phyloP scores from a whole-genome alignment of 2,797 vertebrate species.

The Xenops minutus region DNA sequence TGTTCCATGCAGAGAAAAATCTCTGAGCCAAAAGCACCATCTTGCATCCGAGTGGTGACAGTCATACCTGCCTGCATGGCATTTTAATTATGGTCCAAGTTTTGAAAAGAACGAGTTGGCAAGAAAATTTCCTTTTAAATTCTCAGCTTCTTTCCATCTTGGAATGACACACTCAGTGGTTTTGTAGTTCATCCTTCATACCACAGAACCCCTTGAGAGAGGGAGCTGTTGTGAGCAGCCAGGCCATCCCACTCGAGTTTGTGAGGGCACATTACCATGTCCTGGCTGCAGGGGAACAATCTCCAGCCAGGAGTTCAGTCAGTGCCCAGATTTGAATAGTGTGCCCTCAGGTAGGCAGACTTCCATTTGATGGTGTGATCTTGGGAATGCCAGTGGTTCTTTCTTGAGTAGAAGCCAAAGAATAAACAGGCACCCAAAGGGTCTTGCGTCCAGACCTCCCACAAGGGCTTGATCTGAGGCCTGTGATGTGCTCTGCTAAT shows the following conservation, averaged over 20 bases:
- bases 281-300: neutral
- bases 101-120: neutral
- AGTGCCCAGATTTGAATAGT: neutral
- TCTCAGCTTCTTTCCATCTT: neutral
- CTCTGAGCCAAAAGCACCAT: neutral
- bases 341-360: neutral
- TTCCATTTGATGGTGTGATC: neutral
- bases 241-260: neutral
- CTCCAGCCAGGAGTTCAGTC: neutral
- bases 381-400: neutral
- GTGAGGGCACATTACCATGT: rapidly evolving
- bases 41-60: neutral
- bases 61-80: neutral
- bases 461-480: neutral
- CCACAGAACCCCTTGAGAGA: neutral
- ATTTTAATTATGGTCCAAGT: neutral
- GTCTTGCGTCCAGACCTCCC: neutral
- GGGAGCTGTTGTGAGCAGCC: neutral
- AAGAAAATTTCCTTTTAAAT: neutral
- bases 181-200: neutral
- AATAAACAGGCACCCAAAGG: neutral
- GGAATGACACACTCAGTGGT: neutral
- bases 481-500: neutral
- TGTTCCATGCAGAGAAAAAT: neutral
- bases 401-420: neutral